Conservation (phyloP, 2,113 vertebrate species). For the Oreochromis spilurus region DNA sequence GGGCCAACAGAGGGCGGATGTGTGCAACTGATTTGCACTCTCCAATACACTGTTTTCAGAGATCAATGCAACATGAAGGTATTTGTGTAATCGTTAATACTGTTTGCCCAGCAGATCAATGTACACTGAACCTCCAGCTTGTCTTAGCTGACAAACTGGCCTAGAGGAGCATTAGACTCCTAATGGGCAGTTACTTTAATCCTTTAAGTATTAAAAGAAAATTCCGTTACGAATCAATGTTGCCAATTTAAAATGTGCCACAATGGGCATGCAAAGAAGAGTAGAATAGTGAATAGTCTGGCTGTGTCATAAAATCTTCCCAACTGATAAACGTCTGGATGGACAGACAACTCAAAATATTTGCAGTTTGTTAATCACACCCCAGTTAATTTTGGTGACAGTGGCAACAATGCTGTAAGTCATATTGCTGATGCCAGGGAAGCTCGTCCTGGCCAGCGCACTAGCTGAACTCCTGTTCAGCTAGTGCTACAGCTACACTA, state of each 20-base stretch:
- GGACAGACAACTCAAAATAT: background rate
- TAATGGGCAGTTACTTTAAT: background rate
- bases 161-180: background rate
- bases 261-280: background rate
- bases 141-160: background rate
- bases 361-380: background rate
- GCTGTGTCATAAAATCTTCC: background rate
- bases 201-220: background rate
- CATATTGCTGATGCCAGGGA: background rate
- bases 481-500: background rate
- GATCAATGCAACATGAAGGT: conserved; percentile 63
- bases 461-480: background rate
- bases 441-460: background rate
- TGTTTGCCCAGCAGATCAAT: conserved; percentile 54
- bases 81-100: conserved; percentile 66
- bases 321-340: background rate
- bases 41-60: conserved; percentile 14
- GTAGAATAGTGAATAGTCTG: background rate
- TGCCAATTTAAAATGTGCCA: background rate
- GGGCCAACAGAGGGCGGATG: background rate
- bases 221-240: background rate
- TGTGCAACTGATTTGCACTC: conserved; percentile 33
- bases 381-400: background rate
- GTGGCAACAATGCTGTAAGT: background rate
- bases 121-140: background rate